Base-by-base conservation (phyloP, 2,113 vertebrate genomes). In the Ploceus nigricollis region DNA sequence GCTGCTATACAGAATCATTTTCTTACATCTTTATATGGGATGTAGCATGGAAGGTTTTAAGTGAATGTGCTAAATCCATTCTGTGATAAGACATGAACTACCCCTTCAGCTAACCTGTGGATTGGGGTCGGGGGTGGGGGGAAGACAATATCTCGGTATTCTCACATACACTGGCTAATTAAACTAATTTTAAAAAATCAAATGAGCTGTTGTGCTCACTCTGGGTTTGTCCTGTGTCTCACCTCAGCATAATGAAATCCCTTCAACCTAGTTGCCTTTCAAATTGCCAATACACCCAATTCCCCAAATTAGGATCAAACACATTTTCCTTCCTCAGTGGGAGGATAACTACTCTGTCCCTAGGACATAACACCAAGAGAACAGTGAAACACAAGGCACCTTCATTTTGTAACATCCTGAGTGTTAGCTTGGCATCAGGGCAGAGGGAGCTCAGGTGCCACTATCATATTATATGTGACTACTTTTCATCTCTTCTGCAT, bases 41-140 rank as follows among this genome's bases (percentile, higher is more conserved):
- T 89, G 94, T 76, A 71, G 39, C 40, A 47, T 30, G 24, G 37
- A 89, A 91, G 42, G 21, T 60, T 93, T 91, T 72, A 91, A 91
- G 57, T 56, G 76, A 78, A 85, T 15, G 12, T 87, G 63, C 50
- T 63, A 91, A 93, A 94, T 79, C 53, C 44, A 68, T 82, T 89
- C 65, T 79, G 48, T 82, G 58, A 40, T 76, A 82, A 80, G 75
- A 82, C n/a, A 79, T 48, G 15, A 94, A 87, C 72, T 79, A 80
- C 24, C 18, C 31, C 82, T 79, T 82, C 47, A 64, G 78, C 51
- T 79, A 79, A 71, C 82, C 28, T 85, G 28, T 90, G 75, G 40
- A 69, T 4, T 33, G 12, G 25, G 22, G 15, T 0, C 1, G 5
- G 16, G 20, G 12, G 12, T 11, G 12, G 45, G 45, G 51, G 22